These are phyloP conservation scores for Yponomeuta malinellus DNA, from an alignment of 2,888 invertebrate genomes.

Conservation along the genomic window DNA sequence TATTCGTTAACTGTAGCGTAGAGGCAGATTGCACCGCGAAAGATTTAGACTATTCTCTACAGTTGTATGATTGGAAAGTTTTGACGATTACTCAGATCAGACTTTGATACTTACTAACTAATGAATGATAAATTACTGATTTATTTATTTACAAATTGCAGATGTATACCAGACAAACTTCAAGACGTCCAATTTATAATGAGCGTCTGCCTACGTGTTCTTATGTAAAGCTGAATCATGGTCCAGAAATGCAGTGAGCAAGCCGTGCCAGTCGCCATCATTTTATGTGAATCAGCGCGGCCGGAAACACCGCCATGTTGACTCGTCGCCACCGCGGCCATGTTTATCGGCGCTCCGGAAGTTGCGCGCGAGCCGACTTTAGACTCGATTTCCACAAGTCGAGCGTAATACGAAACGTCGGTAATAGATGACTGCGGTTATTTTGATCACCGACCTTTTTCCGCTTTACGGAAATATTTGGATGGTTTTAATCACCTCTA, in stretches of 20 bases:
- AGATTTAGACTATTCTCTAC: too few species aligned
- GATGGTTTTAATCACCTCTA: slow-evolving; percentile 53
- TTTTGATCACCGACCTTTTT: slow-evolving; percentile 67
- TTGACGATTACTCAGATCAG: too few species aligned
- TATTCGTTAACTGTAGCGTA: not conserved
- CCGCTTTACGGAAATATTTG: slow-evolving; percentile 64
- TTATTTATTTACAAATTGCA: not conserved
- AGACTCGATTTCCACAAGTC: slow-evolving; percentile 64
- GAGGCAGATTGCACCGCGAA: not conserved
- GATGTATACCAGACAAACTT: not conserved
- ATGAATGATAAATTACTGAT: not conserved
- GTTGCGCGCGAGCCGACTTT: slow-evolving; percentile 71
- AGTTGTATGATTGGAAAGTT: too few species aligned
- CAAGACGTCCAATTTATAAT: not conserved
- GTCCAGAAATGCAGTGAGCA: slow-evolving; percentile 69
- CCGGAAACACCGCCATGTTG: slow-evolving; percentile 74
- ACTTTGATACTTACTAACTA: too few species aligned
- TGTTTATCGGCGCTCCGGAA: slow-evolving; percentile 72
- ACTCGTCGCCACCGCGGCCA: slow-evolving; percentile 51
- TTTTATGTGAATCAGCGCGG: slow-evolving; percentile 64
- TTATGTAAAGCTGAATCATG: slow-evolving; percentile 68
- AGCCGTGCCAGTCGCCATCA: slow-evolving; percentile 56
- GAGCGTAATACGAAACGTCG: slow-evolving; percentile 54
- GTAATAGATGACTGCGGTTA: slow-evolving; percentile 63
- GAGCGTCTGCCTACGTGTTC: slow-evolving; percentile 34